Percentiles rank a stretch among this genome's conserved stretches.
These are phyloP conservation scores for Tychaedon coryphoeus DNA, from an alignment of 2,113 vertebrate genomes.

Conservation along the genomic window DNA sequence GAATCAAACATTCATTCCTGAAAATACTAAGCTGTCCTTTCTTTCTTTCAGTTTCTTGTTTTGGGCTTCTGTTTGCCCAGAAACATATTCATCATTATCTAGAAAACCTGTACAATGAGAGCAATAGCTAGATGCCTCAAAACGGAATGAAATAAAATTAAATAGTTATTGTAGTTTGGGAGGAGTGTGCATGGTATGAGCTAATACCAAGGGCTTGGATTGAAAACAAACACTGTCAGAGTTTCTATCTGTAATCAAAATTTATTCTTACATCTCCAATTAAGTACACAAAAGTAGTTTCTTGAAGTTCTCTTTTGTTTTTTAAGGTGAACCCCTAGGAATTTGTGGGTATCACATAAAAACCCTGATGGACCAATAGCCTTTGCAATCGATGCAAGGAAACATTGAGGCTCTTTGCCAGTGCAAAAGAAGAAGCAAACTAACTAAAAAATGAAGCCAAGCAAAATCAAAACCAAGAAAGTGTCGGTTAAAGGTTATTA, in stretches of 20 bases:
- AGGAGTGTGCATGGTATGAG: neutral
- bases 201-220: neutral
- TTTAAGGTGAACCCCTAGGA: neutral
- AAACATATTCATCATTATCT: neutral
- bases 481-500: neutral
- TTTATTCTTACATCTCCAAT: neutral
- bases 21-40: neutral
- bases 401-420: neutral
- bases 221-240: fast-evolving
- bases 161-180: neutral
- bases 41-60: neutral
- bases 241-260: neutral
- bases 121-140: neutral
- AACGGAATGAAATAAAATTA: neutral
- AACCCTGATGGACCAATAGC: neutral
- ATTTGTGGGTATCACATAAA: fast-evolving
- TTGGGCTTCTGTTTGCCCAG: neutral
- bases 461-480: neutral
- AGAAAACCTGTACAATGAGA: neutral
- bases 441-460: neutral
- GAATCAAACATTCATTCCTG: neutral
- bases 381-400: fast-evolving
- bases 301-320: neutral
- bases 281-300: neutral
- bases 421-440: neutral